Conservation (phyloP, 2,113 vertebrate species). For the Coreoperca whiteheadi region DNA sequence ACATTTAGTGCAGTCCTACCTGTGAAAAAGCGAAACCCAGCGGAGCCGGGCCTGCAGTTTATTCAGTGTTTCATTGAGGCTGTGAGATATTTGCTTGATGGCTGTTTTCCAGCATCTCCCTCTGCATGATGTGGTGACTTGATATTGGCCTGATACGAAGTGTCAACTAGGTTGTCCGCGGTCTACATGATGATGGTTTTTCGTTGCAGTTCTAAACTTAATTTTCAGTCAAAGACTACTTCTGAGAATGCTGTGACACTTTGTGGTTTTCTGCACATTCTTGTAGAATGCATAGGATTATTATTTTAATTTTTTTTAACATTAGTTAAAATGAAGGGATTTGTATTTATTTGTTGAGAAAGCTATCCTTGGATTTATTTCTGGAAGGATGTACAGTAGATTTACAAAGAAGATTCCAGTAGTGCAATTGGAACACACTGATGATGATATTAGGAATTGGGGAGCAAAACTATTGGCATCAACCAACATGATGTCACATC, state of each 20-base stretch:
- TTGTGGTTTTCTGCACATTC: not conserved
- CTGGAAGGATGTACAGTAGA: not conserved
- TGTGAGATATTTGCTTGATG: slow-evolving; percentile 59
- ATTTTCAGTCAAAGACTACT: too few relatives aligned
- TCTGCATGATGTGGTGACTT: not conserved
- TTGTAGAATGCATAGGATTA: not conserved
- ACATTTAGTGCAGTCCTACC: not conserved
- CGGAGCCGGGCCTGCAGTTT: slow-evolving; percentile 47
- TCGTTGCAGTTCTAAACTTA: not conserved
- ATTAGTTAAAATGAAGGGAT: not conserved
- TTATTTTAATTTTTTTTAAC: not conserved
- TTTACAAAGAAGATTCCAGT: not conserved
- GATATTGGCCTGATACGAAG: not conserved
- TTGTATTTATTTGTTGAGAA: not conserved
- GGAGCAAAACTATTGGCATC: not conserved
- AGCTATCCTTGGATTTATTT: not conserved
- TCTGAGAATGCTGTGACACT: not conserved
- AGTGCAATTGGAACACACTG: not conserved
- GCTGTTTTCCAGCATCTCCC: not conserved
- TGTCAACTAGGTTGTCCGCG: not conserved
- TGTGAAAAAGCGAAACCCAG: slow-evolving; percentile 34
- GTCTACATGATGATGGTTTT: not conserved
- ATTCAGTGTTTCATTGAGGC: slow-evolving; percentile 59
- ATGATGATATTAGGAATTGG: not conserved
- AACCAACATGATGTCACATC: not conserved